Conservation (phyloP, 2,888 invertebrate species). For the Phyto melanocephala region DNA sequence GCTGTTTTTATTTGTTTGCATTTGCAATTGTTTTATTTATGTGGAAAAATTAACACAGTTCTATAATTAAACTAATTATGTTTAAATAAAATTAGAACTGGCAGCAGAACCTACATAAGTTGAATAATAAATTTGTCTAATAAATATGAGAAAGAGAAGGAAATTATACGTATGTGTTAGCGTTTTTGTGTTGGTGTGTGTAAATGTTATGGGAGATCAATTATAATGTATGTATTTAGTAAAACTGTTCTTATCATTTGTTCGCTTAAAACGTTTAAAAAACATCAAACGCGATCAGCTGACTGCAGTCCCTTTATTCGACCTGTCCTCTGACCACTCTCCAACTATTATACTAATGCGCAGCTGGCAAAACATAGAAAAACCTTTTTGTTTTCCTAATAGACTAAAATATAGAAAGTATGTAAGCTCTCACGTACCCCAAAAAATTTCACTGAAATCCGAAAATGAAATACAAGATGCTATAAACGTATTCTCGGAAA, state of each 20-base stretch:
- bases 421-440: too few species aligned
- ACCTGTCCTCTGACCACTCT: too few species aligned
- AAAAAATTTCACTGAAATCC: too few species aligned
- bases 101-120: not conserved
- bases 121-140: not conserved
- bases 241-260: slow-evolving; percentile 6
- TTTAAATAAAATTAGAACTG: not conserved
- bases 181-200: not conserved
- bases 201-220: slow-evolving; percentile 3
- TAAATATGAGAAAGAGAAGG: not conserved
- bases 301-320: too few species aligned
- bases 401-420: too few species aligned
- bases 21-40: slow-evolving; percentile 12
- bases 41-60: slow-evolving; percentile 40
- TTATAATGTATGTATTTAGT: slow-evolving; percentile 39
- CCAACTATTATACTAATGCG: too few species aligned
- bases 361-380: too few species aligned
- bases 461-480: too few species aligned
- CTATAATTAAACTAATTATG: slow-evolving; percentile 44
- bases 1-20: not conserved
- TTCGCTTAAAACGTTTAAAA: too few species aligned
- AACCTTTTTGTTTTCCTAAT: too few species aligned
- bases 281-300: too few species aligned
- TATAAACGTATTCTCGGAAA: too few species aligned
- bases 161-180: not conserved